These are phyloP conservation scores for Forbesichthys agassizii DNA, from an alignment of 2,113 vertebrate genomes.

Conservation along the genomic window DNA sequence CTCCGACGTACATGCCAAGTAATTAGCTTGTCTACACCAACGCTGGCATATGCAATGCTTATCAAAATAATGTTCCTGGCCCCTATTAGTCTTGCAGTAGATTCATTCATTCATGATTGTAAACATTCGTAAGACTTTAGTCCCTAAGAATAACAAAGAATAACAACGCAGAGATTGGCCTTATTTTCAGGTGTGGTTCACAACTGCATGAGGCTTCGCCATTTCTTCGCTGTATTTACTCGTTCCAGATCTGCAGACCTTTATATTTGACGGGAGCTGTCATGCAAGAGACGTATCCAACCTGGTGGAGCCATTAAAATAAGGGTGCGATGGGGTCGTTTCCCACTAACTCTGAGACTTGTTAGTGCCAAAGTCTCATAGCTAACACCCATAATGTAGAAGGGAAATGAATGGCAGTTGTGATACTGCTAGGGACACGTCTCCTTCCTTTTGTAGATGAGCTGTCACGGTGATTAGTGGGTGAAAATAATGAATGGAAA, in stretches of 20 bases:
- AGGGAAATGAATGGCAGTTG: background rate
- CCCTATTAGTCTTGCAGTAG: background rate
- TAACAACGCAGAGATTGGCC: background rate
- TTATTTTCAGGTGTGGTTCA: too few species aligned
- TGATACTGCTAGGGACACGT: background rate
- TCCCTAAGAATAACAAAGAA: background rate
- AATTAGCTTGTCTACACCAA: too few species aligned
- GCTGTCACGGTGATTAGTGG: background rate
- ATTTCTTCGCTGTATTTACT: too few species aligned
- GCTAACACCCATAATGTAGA: background rate
- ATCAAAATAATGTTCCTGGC: too few species aligned
- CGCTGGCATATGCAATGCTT: too few species aligned
- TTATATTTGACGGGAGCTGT: constrained; percentile 26
- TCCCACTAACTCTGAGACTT: constrained; percentile 1
- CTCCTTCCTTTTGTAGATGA: background rate
- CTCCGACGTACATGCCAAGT: too few species aligned
- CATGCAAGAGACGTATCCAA: background rate
- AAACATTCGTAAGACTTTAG: background rate
- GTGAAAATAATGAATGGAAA: constrained; percentile 13
- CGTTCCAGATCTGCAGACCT: constrained; percentile 3
- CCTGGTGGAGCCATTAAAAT: background rate
- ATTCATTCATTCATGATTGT: background rate
- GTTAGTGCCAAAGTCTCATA: background rate
- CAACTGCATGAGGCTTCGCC: too few species aligned
- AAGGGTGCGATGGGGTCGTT: constrained; percentile 4